phyloP scores from a whole-genome alignment of 2,113 vertebrate species.

The Haemorhous mexicanus region DNA sequence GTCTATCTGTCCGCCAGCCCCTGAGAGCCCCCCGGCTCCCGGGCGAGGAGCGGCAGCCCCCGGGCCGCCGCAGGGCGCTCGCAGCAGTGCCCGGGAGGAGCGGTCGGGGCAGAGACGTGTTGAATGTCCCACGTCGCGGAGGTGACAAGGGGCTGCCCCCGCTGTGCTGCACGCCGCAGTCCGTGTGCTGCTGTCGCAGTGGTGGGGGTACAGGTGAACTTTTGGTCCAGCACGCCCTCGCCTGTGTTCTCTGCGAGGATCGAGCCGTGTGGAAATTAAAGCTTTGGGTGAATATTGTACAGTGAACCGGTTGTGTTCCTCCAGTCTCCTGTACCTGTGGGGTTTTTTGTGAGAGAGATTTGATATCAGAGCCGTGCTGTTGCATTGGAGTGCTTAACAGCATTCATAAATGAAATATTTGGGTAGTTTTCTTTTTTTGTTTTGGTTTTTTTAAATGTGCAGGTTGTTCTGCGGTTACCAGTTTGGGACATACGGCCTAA shows the following conservation, averaged over 20 bases:
- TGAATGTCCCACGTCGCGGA: background rate
- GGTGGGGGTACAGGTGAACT: background rate
- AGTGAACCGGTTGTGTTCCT: background rate
- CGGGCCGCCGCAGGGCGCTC: background rate
- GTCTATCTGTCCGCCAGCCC: background rate
- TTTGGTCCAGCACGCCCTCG: background rate
- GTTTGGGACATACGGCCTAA: accelerated
- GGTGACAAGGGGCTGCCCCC: background rate
- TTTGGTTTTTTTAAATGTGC: background rate
- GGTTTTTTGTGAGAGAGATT: no score
- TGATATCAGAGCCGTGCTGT: background rate
- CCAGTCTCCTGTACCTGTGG: no score
- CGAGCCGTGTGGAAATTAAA: accelerated
- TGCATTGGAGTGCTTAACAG: background rate
- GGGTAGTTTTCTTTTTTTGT: accelerated
- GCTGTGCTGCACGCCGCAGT: background rate
- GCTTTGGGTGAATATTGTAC: no score
- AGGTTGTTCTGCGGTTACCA: accelerated
- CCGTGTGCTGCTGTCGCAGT: background rate
- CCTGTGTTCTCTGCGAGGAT: accelerated
- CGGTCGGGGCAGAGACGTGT: background rate
- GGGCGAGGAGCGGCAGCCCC: background rate
- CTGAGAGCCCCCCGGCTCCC: background rate
- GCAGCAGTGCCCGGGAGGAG: background rate
- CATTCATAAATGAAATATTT: background rate